phyloP scores from a whole-genome alignment of 1,140 invertebrate species.

The Cherax destructor region DNA sequence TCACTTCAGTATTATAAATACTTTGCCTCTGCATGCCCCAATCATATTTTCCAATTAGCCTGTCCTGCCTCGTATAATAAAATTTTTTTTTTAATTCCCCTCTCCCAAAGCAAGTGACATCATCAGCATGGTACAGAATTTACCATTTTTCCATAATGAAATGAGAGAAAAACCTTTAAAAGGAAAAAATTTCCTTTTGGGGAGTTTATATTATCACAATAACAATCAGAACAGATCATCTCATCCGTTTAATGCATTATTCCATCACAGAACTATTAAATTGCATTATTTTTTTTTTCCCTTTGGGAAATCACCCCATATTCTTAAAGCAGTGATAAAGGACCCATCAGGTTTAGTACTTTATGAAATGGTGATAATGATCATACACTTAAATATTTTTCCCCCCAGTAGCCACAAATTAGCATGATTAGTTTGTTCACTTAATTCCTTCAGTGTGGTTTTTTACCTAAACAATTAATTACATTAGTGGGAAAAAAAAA shows the following conservation, averaged over 20 bases:
- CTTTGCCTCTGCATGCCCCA: background rate
- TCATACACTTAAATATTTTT: too few species aligned
- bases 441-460: background rate
- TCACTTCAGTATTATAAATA: too few species aligned
- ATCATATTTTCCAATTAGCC: background rate
- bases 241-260: constrained; percentile 36
- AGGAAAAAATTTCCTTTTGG: background rate
- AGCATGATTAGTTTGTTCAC: too few species aligned
- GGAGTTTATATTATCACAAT: background rate
- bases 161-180: background rate
- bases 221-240: constrained; percentile 19
- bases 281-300: constrained; percentile 36
- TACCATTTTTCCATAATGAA: background rate
- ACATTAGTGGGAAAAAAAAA: too few species aligned
- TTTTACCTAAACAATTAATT: too few species aligned
- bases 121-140: background rate
- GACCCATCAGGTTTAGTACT: too few species aligned
- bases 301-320: background rate
- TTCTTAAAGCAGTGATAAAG: too few species aligned
- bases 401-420: background rate
- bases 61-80: background rate
- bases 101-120: background rate
- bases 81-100: background rate
- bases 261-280: constrained; percentile 61
- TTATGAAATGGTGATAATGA: too few species aligned